Evolutionary conservation across 2,888 invertebrate species (phyloP).

Genomic region (Caradrina kadenii): DNA sequence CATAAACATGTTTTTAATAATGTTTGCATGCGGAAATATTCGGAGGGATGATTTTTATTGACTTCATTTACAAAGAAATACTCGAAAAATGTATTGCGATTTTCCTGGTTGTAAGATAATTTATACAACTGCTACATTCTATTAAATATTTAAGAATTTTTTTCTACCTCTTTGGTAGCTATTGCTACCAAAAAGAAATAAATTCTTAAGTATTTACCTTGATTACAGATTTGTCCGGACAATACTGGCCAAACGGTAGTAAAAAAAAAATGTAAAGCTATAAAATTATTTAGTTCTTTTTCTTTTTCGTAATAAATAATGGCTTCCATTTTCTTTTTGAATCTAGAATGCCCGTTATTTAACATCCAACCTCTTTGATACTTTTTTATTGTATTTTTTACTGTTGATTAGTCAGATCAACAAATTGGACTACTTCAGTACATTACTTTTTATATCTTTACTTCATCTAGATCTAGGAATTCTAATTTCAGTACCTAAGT

Average conservation of each 20-base stretch:
- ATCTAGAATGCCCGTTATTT: background rate
- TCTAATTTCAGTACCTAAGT: slow-evolving; percentile 9
- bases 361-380: background rate
- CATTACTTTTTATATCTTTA: background rate
- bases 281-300: background rate
- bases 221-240: no score
- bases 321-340: background rate
- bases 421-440: background rate
- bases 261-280: background rate
- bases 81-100: background rate
- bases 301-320: background rate
- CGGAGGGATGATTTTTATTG: background rate
- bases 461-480: slow-evolving; percentile 5
- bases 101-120: no score
- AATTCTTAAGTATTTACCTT: no score
- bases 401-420: background rate
- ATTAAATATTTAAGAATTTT: no score
- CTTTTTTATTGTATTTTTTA: no score
- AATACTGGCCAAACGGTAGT: background rate
- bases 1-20: slow-evolving; percentile 22
- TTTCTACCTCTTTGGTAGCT: background rate
- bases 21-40: background rate
- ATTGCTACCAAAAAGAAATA: no score
- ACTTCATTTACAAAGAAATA: background rate
- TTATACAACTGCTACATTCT: background rate